phyloP scores from a whole-genome alignment of 1,140 invertebrate species.

The Mamestra configurata region DNA sequence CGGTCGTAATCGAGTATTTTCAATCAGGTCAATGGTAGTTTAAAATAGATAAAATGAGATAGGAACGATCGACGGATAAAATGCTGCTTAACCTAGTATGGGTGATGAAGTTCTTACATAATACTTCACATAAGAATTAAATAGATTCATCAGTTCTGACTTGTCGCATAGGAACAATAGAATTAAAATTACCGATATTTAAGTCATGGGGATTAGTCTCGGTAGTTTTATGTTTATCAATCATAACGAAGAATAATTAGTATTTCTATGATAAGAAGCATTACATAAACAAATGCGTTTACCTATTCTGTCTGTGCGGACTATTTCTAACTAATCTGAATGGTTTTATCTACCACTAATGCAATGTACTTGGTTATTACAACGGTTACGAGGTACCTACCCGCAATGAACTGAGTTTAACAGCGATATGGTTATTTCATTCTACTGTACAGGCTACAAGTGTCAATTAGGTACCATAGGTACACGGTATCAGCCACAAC shows the following conservation, averaged over 20 bases:
- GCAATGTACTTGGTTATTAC: slow-evolving; percentile 10
- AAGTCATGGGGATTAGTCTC: not conserved
- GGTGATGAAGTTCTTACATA: not conserved
- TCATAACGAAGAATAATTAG: slow-evolving; percentile 1
- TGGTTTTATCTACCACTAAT: slow-evolving; percentile 20
- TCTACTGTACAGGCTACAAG: slow-evolving; percentile 15
- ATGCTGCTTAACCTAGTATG: not conserved
- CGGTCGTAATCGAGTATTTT: slow-evolving; percentile 49
- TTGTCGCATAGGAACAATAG: slow-evolving; percentile 5
- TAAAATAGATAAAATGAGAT: slow-evolving; percentile 45
- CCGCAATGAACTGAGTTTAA: slow-evolving; percentile 17
- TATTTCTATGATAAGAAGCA: not conserved
- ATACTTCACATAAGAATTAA: not conserved
- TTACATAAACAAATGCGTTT: not conserved
- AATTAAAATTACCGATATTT: not conserved
- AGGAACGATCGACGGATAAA: slow-evolving; percentile 9
- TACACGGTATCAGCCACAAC: slow-evolving; percentile 6
- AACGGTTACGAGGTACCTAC: not conserved
- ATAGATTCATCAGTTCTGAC: not conserved
- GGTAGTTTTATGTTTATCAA: not conserved
- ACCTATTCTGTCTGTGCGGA: not conserved
- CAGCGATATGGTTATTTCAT: slow-evolving; percentile 35
- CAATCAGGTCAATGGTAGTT: slow-evolving; percentile 59
- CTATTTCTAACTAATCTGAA: not conserved
- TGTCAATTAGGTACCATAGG: slow-evolving; percentile 16